These are phyloP conservation scores for Pimephales promelas DNA, from an alignment of 2,113 vertebrate species.

Conservation along the genomic window DNA sequence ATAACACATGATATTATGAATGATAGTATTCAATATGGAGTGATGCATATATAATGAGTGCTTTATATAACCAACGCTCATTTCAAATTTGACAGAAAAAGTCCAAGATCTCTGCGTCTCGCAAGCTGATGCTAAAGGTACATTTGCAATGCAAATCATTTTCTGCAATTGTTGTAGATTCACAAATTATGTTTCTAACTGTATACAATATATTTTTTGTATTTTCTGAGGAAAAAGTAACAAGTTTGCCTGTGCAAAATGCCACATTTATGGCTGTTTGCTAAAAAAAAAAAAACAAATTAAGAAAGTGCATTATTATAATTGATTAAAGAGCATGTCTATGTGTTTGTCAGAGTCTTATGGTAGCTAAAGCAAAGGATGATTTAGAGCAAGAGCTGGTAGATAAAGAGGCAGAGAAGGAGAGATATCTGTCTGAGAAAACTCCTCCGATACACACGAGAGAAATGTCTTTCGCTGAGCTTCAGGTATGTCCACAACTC, in stretches of 20 bases:
- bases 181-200: no score
- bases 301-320: not conserved
- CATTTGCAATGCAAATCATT: not conserved
- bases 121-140: conserved; percentile 94
- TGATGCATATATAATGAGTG: not conserved
- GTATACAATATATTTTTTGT: no score
- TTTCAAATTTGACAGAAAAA: conserved; percentile 76
- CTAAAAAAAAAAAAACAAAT: not conserved
- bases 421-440: conserved; percentile 83
- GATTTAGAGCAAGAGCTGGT: conserved; percentile 87
- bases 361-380: conserved; percentile 93
- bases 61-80: not conserved
- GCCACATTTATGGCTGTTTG: not conserved
- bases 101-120: conserved; percentile 95
- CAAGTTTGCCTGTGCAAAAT: not conserved
- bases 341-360: conserved; percentile 82
- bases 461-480: conserved; percentile 79
- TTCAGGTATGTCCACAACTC: conserved; percentile 77
- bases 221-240: not conserved
- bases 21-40: not conserved
- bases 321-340: not conserved
- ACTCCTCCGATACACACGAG: conserved; percentile 75
- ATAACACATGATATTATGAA: not conserved
- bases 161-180: not conserved
- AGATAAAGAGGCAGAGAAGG: conserved; percentile 87